phyloP scores from a whole-genome alignment of 2,888 invertebrate genomes.

The Limenitis arthemis region DNA sequence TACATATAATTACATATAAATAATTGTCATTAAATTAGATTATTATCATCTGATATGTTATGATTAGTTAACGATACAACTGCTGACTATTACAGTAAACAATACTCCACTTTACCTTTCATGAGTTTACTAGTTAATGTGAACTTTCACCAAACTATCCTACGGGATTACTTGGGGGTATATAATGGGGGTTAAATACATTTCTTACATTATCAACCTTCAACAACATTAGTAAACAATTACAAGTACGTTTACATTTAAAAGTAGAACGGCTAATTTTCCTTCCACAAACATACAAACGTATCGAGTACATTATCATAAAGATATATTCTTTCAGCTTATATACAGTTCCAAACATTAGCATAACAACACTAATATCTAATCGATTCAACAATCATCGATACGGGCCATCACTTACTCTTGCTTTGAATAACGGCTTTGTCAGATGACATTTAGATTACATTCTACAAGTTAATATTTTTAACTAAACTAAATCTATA shows the following conservation, averaged over 20 bases:
- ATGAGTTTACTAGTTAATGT: conserved; percentile 1
- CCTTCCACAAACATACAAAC: not conserved
- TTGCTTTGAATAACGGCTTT: not conserved
- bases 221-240: conserved; percentile 57
- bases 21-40: conserved; percentile 36
- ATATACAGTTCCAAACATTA: conserved; percentile 20
- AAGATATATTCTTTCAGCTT: conserved; percentile 10
- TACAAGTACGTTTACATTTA: conserved; percentile 24
- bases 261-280: not conserved
- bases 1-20: conserved; percentile 32
- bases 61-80: conserved; percentile 24
- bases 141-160: conserved; percentile 31
- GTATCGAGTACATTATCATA: conserved; percentile 8
- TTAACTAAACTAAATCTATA: no score
- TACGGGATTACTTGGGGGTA: conserved; percentile 46
- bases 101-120: conserved; percentile 1
- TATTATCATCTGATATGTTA: conserved; percentile 58
- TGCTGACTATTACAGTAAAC: conserved; percentile 2
- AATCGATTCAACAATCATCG: conserved; percentile 17
- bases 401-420: conserved; percentile 9
- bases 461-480: no score
- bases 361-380: conserved; percentile 16
- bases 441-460: no score
- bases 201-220: conserved; percentile 54
- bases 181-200: conserved; percentile 52